Conservation (phyloP, 1,140 invertebrate genomes). For the Frieseomelitta varia region DNA sequence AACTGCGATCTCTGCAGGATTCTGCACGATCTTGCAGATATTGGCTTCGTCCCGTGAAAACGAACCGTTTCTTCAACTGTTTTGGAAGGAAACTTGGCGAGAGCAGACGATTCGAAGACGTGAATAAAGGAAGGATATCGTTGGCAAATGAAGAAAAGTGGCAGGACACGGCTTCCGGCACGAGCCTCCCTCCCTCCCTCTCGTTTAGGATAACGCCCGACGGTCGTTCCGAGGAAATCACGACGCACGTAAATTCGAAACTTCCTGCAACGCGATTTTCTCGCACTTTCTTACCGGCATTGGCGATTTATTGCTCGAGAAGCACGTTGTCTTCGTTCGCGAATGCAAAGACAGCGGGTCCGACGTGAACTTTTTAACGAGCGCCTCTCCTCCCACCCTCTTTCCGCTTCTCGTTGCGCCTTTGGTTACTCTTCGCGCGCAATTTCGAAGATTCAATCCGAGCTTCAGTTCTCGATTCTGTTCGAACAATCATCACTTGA, state of each 20-base stretch:
- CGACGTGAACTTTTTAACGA: neutral
- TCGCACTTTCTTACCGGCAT: neutral
- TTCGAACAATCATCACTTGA: too few species aligned
- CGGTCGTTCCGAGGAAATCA: neutral
- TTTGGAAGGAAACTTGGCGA: neutral
- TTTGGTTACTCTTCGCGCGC: too few species aligned
- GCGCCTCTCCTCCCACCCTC: neutral
- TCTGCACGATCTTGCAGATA: neutral
- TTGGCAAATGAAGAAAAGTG: conserved; percentile 1
- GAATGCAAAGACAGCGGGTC: neutral
- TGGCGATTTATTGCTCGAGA: neutral
- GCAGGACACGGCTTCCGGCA: neutral
- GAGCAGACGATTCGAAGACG: neutral
- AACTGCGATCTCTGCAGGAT: neutral
- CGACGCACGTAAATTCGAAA: neutral
- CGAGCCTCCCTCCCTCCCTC: neutral
- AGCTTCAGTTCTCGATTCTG: neutral
- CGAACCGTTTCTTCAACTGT: neutral
- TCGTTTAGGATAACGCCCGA: neutral
- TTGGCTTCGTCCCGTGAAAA: neutral
- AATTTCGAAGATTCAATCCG: neutral
- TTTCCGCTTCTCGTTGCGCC: neutral
- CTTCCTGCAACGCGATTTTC: neutral
- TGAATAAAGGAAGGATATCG: neutral
- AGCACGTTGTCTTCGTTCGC: neutral